Evolutionary conservation across 2,888 invertebrate species (phyloP), one percentile per base, ranked within the genome.

Genomic region (Acrobasis repandana): DNA sequence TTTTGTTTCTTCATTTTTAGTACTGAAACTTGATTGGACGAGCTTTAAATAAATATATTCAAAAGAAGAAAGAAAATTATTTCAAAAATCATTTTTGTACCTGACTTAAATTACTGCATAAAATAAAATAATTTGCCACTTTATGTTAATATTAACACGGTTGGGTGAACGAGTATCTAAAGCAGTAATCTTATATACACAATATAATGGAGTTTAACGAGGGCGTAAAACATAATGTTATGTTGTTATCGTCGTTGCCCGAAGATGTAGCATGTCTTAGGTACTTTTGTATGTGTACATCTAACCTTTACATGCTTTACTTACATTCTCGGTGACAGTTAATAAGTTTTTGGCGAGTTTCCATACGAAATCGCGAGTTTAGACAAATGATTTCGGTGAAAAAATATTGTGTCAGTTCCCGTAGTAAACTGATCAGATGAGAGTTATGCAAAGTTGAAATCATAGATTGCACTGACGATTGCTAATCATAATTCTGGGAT

Each of bases 141-240:
- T 28, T 14, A 43, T 43, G n/a, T 14, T 14, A 11, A 1, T 38
- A 14, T 38, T 38, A 38, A 9, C 38, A 38, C 38, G 43, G 43
- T 43, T 38, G 1, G n/a, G 6, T 28, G 6, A 28, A 28, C 28
- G 6, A 43, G 14, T 43, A 43, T 38, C 38, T 11, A 8, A 36
- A 9, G 36, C 36, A 11, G 38, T 38, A 38, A 38, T 11, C 11
- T 9, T 49, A 11, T 20, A 50, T 5, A 10, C 50, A 50, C 28
- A 28, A 28, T 49, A 49, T 18, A 15, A 50, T 43, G 28, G 28
- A 50, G 28, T 15, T 46, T 46, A 56, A 56, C 38, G 56, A 20
- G 20, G 56, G 6, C 20, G 46, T 20, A 56, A 61, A 62, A 56
- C 33, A 62, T 62, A 58, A 61, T 20, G 46, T 56, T 56, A 46